Base-by-base conservation (phyloP, 2,888 invertebrate species). In the Cataglyphis livida region DNA sequence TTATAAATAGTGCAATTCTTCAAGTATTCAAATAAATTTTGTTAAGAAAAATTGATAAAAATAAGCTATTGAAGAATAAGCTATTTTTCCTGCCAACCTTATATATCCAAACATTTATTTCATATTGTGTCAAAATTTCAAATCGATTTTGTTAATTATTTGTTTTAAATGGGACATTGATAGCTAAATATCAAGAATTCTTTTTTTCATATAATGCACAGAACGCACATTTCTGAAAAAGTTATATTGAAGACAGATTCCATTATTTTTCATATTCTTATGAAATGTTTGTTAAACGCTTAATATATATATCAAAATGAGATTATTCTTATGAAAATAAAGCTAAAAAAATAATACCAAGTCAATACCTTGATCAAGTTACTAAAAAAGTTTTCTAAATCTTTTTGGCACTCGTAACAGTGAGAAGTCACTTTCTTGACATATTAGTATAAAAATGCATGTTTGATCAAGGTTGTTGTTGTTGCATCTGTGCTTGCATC, bases 401-500 rank as follows among this genome's bases (percentile, higher is more conserved):
- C 48, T 68, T 84, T 92, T 93, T 93, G 93, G 93, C 93, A 93
- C 92, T 92, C 92, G 86, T 87, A 91, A 91, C 89, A 90, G 89
- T 74, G 86, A 88, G 68, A 73, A 82, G 76, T 70, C 35, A 28
- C 38, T 83, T 70, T 64, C 81, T 73, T 79, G 62, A 73, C 59
- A 35, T 68, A 64, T 83, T 79, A 61, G 74, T 85, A 82, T 79
- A 76, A 21, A 79, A 81, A 48, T 21, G 59, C 57, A 78, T 59
- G 35, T 54, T 32, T 66, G 38, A 86, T 87, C 90, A 94, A 68
- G 93, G 93, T 84, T 94, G 94, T 91, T 97, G 97, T 92, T 97
- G 95, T 93, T 97, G 96, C 96, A 99, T 98, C 95, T 99, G 98
- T 0, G 98, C 98, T 95, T 99, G 98, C 98, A 99, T 99, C 93